Evolutionary conservation across 2,797 vertebrate genomes (phyloP).

Genomic region (Epinephelus awoara): DNA sequence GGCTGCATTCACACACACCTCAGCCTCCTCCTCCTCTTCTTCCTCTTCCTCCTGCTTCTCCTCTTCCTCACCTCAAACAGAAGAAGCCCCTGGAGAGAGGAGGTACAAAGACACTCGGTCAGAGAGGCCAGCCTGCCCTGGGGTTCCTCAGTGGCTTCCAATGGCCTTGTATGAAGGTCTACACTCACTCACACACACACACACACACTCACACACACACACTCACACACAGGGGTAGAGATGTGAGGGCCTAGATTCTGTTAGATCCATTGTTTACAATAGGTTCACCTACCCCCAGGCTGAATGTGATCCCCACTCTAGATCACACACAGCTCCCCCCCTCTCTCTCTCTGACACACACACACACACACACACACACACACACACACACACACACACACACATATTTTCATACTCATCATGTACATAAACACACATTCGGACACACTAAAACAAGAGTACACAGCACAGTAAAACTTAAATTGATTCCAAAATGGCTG

Average conservation of each 20-base stretch:
- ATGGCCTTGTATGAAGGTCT: constrained; percentile 62
- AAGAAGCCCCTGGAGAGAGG: constrained; percentile 68
- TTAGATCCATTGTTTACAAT: constrained; percentile 88
- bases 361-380: constrained; percentile 4
- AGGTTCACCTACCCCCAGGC: constrained; percentile 86
- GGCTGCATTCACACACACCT: constrained; percentile 64
- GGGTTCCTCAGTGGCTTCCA: constrained; percentile 59
- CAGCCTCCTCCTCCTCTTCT: constrained; percentile 34
- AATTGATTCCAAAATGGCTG: constrained; percentile 36
- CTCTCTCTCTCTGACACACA: constrained; percentile 1
- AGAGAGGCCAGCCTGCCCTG: constrained; percentile 65
- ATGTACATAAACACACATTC: constrained; percentile 14
- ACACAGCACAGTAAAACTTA: constrained; percentile 28
- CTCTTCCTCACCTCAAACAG: constrained; percentile 73
- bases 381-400: too few species aligned
- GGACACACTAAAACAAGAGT: constrained; percentile 24
- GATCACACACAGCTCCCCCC: constrained; percentile 59
- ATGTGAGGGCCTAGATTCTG: constrained; percentile 81
- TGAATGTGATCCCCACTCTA: constrained; percentile 82
- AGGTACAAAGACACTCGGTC: constrained; percentile 76
- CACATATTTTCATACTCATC: neutral
- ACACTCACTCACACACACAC: constrained; percentile 6
- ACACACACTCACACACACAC: constrained; percentile 21
- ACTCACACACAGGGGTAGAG: constrained; percentile 48
- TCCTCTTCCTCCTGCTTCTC: constrained; percentile 54